These are phyloP conservation scores for Apogon talboti DNA, from an alignment of 2,797 vertebrate species.

Conservation along the genomic window DNA sequence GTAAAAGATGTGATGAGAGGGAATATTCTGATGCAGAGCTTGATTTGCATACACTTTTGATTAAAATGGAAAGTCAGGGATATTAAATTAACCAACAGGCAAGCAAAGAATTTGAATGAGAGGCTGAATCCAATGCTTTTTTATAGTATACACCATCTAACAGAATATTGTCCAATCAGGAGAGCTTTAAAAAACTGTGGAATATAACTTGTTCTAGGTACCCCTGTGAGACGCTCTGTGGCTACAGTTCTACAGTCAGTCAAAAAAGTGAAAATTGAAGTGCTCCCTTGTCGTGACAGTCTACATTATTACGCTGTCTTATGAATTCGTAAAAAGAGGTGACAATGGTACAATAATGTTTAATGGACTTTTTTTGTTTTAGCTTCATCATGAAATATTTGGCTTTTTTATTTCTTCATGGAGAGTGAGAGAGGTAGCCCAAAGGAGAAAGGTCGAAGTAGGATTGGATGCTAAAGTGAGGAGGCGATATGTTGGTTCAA, in stretches of 20 bases:
- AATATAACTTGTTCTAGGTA: conserved; percentile 13
- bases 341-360: not conserved
- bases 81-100: not conserved
- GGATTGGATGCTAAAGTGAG: conserved; percentile 13
- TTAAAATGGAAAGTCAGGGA: conserved; percentile 19
- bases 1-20: conserved; percentile 25
- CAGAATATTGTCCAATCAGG: not conserved
- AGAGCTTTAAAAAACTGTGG: not conserved
- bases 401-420: not conserved
- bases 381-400: not conserved
- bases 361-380: not conserved
- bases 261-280: not conserved
- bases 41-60: conserved; percentile 39
- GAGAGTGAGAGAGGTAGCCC: conserved; percentile 1
- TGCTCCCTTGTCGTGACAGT: not conserved
- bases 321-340: not conserved
- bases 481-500: conserved; percentile 4
- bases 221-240: conserved; percentile 1
- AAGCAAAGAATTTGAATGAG: not conserved
- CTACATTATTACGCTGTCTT: not conserved
- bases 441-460: conserved; percentile 11
- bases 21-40: conserved; percentile 33
- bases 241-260: conserved; percentile 8
- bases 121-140: conserved; percentile 3
- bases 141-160: too few species aligned